phyloP scores from a whole-genome alignment of 2,888 invertebrate species.

The Ptilodon capucinus region DNA sequence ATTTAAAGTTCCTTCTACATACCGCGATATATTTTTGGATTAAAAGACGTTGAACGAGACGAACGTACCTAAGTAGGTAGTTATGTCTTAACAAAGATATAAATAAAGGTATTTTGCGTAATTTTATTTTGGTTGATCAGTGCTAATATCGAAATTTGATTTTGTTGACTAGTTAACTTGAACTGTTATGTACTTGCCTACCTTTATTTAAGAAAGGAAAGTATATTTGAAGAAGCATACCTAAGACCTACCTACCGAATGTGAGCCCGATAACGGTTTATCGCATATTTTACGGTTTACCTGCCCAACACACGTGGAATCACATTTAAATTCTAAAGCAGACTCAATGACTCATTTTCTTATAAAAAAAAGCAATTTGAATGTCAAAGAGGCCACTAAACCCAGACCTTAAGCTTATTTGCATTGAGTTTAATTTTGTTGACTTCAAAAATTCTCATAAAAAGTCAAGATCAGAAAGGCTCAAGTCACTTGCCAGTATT shows the following conservation, averaged over 20 bases:
- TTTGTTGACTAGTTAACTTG: too few species aligned
- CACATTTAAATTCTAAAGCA: background rate
- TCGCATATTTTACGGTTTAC: background rate
- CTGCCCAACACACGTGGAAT: background rate
- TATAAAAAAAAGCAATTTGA: background rate
- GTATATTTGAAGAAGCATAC: background rate
- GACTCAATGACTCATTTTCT: background rate
- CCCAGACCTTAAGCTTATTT: background rate
- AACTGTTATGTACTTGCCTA: too few species aligned
- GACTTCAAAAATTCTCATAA: background rate
- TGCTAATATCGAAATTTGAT: too few species aligned
- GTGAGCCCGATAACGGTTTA: background rate
- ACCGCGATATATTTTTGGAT: too few species aligned
- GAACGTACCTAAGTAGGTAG: too few species aligned
- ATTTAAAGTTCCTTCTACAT: too few species aligned
- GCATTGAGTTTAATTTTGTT: background rate
- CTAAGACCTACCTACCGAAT: background rate
- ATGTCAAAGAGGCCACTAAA: background rate
- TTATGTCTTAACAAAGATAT: too few species aligned
- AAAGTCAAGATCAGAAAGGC: background rate
- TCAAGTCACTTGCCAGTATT: background rate
- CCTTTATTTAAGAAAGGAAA: background rate
- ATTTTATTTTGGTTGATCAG: too few species aligned
- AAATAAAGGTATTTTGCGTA: too few species aligned
- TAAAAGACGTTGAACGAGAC: too few species aligned